Evolutionary conservation across 2,888 invertebrate genomes (phyloP), one percentile per base, ranked within the genome.

Genomic region (Andrena dorsata): DNA sequence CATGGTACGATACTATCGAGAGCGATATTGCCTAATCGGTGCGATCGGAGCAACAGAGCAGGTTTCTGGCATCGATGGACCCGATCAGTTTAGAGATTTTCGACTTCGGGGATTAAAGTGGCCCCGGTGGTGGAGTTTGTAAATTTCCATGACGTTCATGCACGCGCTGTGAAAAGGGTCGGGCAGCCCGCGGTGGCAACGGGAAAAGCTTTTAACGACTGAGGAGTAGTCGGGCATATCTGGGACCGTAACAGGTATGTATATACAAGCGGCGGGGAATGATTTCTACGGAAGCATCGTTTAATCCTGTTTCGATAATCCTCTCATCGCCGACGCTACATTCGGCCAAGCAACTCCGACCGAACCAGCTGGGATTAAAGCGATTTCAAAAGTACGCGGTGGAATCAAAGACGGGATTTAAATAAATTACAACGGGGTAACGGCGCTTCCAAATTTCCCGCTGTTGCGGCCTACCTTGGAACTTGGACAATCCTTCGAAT

Each of bases 261-360:
- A 72, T 60, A 20, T 20, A 56, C 56, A 56, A 51, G 51, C 61
- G 20, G 10, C 58, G 35, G 23, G 23, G 16, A 71, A 53, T 32
- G 75, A 79, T 82, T 86, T 61, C 69, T 73, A 20, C 69, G 65
- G 68, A 60, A 72, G 79, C 56, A 81, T 79, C 65, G 86, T 70
- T 84, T 86, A 88, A 87, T 80, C 79, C 70, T 61, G 56, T 76
- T 83, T 78, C 82, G 63, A 78, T 85, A 88, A 87, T 87, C 85
- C 80, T 75, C 69, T 60, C 69, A 74, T 73, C 76, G 71, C 66
- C 69, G 56, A 23, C 26, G 53, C 53, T 75, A 77, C 71, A 78
- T 84, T 70, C 82, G 63, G 30, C 76, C 47, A 51, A 65, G 66
- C 66, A 75, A 51, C 65, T 60, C 49, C 69, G 23, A 16, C 61